These are phyloP conservation scores for Calliphora vomitoria DNA, from an alignment of 2,888 invertebrate genomes.

Conservation along the genomic window DNA sequence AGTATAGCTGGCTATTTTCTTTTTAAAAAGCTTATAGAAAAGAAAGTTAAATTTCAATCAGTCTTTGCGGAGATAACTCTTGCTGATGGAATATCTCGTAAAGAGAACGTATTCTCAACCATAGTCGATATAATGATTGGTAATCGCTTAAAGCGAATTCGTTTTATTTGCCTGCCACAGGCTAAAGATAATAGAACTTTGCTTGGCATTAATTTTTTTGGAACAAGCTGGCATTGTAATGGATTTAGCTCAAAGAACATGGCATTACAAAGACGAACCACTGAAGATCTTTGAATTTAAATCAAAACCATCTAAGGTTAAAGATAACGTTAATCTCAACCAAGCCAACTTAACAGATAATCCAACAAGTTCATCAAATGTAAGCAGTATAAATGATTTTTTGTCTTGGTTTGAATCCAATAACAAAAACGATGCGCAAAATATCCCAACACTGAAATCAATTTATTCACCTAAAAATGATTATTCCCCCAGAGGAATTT, in stretches of 20 bases:
- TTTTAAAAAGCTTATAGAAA: slow-evolving; percentile 54
- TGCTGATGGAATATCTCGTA: slow-evolving; percentile 26
- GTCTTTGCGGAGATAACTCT: slow-evolving; percentile 29
- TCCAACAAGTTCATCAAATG: not conserved
- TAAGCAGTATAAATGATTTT: not conserved
- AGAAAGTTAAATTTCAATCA: slow-evolving; percentile 46
- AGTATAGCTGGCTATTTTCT: slow-evolving; percentile 62
- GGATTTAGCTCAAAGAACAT: slow-evolving; percentile 37
- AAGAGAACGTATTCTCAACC: slow-evolving; percentile 28
- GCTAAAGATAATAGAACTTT: slow-evolving; percentile 45
- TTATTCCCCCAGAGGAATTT: not conserved
- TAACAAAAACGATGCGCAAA: not conserved
- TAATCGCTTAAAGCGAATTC: slow-evolving; percentile 55
- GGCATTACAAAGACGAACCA: slow-evolving; percentile 66
- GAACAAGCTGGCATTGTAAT: slow-evolving; percentile 51
- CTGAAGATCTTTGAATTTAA: slow-evolving; percentile 41
- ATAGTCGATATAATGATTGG: slow-evolving; percentile 40
- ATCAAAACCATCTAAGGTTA: not conserved
- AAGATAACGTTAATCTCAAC: not conserved
- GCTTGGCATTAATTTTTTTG: slow-evolving; percentile 52
- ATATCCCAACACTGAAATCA: not conserved
- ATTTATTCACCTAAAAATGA: not conserved
- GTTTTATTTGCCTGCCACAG: not conserved
- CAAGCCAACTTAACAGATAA: not conserved
- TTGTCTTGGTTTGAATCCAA: not conserved